Evolutionary conservation across 2,888 invertebrate species (phyloP), one percentile per base, ranked within the genome.

Genomic region (Erpobdella octoculata): DNA sequence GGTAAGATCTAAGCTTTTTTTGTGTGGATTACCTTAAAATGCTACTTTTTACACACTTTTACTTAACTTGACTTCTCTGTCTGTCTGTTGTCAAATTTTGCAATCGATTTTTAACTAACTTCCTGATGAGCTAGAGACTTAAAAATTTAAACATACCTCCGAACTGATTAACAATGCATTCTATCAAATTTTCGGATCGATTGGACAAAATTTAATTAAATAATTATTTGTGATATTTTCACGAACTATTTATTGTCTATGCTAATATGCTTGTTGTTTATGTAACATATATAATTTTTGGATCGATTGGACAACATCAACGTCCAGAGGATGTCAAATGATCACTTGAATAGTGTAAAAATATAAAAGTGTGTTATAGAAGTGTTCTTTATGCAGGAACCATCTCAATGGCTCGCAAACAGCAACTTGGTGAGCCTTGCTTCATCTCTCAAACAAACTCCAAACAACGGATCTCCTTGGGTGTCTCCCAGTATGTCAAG

Each of bases 401-500:
- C 76, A 4, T 73, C 74, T 3, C 73, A 74, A 41, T 76, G 76
- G 76, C 48, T 76, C 64, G 71, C 74, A 15, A 74, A 65, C 66
- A 75, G 74, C 64, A 76, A 75, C 68, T 36, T 75, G 21, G 74
- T 62, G 21, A 73, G 74, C 28, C 70, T 76, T 18, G 74, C 76
- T 9, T 67, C 74, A 28, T 72, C 74, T 5, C 68, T 72, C 35
- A 53, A 58, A 21, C 38, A 58, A 37, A 58, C 69, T 21, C 35
- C 76, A 6, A 75, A 75, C 35, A 68, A 75, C 48, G 76, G 76
- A 12, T 77, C 77, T 2, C 76, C 76, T 31, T 67, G 87, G 72
- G 86, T 85, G 74, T 88, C 88, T 48, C 88, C 88, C 0, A 84
- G 86, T 71, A 59, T 82, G 31, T 76, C 78, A 62, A 79, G 80